Evolutionary conservation across 2,797 vertebrate species (phyloP).

Genomic region (Intellagama lesueurii): DNA sequence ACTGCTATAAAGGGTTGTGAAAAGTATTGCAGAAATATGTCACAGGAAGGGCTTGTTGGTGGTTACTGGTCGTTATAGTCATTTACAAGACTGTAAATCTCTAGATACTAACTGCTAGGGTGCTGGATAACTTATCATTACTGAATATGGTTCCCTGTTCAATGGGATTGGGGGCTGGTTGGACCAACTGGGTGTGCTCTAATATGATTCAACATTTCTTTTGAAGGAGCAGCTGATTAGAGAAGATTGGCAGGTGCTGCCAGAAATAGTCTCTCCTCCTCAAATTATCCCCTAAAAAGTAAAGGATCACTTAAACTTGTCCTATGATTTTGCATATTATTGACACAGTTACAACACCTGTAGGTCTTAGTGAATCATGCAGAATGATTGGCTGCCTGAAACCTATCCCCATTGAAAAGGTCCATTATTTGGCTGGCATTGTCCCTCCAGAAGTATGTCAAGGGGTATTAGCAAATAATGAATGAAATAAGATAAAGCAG

Average conservation of each 20-base stretch:
- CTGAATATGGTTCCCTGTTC: background rate
- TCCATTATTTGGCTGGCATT: no score
- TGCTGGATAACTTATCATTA: background rate
- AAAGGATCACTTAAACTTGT: no score
- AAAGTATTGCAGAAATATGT: background rate
- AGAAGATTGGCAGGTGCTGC: no score
- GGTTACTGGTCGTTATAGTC: background rate
- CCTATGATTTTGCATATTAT: background rate
- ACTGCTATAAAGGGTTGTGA: background rate
- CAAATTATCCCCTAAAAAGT: background rate
- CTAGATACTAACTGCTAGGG: background rate
- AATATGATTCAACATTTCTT: background rate
- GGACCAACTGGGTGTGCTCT: background rate
- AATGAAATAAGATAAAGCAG: no score
- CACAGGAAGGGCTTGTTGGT: background rate
- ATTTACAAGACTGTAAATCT: background rate
- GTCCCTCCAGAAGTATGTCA: no score
- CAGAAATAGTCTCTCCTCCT: background rate
- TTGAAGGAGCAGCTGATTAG: no score
- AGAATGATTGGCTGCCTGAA: no score
- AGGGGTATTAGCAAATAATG: no score
- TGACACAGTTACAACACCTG: background rate
- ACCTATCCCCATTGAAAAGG: no score
- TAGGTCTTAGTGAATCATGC: background rate
- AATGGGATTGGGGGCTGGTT: background rate